Evolutionary conservation across 2,888 invertebrate species (phyloP).

Genomic region (Ichneumon xanthorius): DNA sequence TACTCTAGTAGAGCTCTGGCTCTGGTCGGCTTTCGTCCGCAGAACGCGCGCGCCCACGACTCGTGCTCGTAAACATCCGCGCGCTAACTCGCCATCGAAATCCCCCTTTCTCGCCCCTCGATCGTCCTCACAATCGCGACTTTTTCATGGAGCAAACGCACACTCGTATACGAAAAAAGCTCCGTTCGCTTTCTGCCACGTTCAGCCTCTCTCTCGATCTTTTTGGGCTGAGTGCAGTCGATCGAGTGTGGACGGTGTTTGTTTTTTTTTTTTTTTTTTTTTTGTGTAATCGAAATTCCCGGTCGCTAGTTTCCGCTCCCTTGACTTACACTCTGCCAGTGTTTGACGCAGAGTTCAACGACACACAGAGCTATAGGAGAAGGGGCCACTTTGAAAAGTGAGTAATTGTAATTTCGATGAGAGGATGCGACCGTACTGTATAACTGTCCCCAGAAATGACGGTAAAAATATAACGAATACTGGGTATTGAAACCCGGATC

Average conservation of each 20-base stretch:
- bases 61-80: constrained; percentile 66
- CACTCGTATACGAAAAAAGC: constrained; percentile 26
- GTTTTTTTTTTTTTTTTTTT: constrained; percentile 45
- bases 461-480: too few species aligned
- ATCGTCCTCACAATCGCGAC: constrained; percentile 30
- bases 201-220: neutral
- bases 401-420: constrained; percentile 65
- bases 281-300: constrained; percentile 41
- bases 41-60: constrained; percentile 58
- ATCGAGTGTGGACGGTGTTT: constrained; percentile 53
- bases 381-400: constrained; percentile 31
- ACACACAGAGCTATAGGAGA: constrained; percentile 46
- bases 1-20: constrained; percentile 44
- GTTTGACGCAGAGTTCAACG: constrained; percentile 65
- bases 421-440: constrained; percentile 44
- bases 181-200: constrained; percentile 23
- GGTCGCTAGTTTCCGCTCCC: constrained; percentile 48
- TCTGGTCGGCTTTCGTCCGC: constrained; percentile 51
- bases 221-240: constrained; percentile 46
- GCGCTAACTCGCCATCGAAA: constrained; percentile 54
- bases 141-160: constrained; percentile 41
- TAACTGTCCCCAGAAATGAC: too few species aligned
- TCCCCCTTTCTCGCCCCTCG: neutral
- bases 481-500: too few species aligned
- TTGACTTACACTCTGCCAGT: constrained; percentile 21